A percentile compares a stretch with the other conserved stretches of the same genome.
Conservation (phyloP, 2,888 invertebrate species). For the Limnephilus lunatus region DNA sequence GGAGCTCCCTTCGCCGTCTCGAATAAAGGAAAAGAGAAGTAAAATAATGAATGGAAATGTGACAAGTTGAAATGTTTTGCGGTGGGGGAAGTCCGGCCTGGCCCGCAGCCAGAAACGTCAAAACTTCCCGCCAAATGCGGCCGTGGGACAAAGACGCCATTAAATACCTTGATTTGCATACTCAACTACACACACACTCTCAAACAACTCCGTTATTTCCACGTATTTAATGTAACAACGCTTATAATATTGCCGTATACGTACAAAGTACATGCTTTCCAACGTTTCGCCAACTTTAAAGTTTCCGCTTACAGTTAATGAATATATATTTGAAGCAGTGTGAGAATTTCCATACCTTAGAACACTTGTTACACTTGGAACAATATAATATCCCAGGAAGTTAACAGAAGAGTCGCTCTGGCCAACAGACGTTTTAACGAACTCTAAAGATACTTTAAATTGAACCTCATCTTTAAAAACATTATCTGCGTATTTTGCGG, state of each 20-base stretch:
- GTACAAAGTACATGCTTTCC: not conserved
- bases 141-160: slow-evolving; percentile 39
- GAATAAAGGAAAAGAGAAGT: slow-evolving; percentile 49
- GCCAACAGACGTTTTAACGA: not conserved
- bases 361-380: not conserved
- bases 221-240: not conserved
- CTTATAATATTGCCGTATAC: not conserved
- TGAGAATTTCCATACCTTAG: not conserved
- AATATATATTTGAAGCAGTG: not conserved
- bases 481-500: too few species aligned
- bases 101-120: slow-evolving; percentile 54
- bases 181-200: not conserved
- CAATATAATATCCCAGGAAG: not conserved
- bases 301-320: not conserved
- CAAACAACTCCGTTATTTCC: not conserved
- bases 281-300: slow-evolving; percentile 16
- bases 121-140: slow-evolving; percentile 38
- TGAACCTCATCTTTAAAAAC: not conserved
- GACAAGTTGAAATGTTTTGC: slow-evolving; percentile 63
- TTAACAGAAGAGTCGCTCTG: not conserved
- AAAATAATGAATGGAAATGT: slow-evolving; percentile 65
- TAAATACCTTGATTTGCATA: slow-evolving; percentile 51
- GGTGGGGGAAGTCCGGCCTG: slow-evolving; percentile 51
- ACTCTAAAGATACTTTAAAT: not conserved
- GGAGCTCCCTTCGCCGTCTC: slow-evolving; percentile 9